These are phyloP conservation scores for Peromyscus leucopus DNA, from an alignment of 2,113 vertebrate genomes.

Conservation along the genomic window DNA sequence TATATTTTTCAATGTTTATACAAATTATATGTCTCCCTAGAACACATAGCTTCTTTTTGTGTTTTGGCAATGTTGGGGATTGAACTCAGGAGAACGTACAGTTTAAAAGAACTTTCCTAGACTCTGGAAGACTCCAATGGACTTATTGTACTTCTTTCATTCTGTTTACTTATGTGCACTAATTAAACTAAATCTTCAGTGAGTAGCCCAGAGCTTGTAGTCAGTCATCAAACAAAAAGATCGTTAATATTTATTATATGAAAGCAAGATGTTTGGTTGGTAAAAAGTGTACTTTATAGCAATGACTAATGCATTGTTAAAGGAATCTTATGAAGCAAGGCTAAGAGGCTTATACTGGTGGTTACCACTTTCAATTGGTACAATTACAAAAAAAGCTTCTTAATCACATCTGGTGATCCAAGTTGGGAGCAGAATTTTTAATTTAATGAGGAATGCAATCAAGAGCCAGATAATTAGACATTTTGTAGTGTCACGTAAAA, in stretches of 20 bases:
- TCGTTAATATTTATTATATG: background rate
- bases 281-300: conserved; percentile 13
- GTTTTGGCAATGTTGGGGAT: background rate
- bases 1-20: background rate
- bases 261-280: background rate
- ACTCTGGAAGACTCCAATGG: conserved; percentile 4
- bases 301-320: conserved; percentile 42
- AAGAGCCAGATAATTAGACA: conserved; percentile 40
- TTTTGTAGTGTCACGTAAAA: conserved; percentile 31
- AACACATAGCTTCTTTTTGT: background rate
- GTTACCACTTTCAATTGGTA: conserved; percentile 23
- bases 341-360: conserved; percentile 6
- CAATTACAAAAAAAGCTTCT: background rate
- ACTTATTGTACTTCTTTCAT: conserved; percentile 25
- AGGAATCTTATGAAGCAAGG: conserved; percentile 50
- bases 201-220: background rate
- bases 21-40: background rate
- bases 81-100: background rate
- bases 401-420: conserved; percentile 25
- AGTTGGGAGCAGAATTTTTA: conserved; percentile 55
- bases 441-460: conserved; percentile 39
- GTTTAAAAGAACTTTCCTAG: conserved; percentile 26
- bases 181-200: background rate
- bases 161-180: conserved; percentile 14
- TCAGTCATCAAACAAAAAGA: conserved; percentile 7